phyloP scores from a whole-genome alignment of 1,140 invertebrate species.

The Drosophila tropicalis region DNA sequence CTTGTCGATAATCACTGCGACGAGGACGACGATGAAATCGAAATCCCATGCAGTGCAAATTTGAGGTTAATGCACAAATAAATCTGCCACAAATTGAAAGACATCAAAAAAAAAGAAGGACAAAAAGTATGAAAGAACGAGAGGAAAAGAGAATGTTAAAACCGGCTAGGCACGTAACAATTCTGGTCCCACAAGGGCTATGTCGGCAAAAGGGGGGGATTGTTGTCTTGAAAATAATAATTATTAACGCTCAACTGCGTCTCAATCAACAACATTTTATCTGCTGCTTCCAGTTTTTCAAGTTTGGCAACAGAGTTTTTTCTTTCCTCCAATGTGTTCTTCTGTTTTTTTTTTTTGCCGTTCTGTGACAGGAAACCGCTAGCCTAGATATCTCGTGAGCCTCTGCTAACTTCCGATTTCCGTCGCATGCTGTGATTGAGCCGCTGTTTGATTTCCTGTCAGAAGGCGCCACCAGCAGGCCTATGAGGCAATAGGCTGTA shows the following conservation, averaged over 20 bases:
- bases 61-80: slow-evolving; percentile 81
- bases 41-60: slow-evolving; percentile 72
- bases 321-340: neutral
- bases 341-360: slow-evolving; percentile 1
- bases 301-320: slow-evolving; percentile 41
- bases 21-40: slow-evolving; percentile 32
- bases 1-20: slow-evolving; percentile 63
- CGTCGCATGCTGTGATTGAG: slow-evolving; percentile 73
- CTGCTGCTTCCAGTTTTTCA: slow-evolving; percentile 59
- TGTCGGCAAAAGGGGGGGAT: neutral
- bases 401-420: slow-evolving; percentile 79
- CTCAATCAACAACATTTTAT: slow-evolving; percentile 81
- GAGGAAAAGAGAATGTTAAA: neutral
- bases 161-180: slow-evolving; percentile 8
- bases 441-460: slow-evolving; percentile 71
- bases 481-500: slow-evolving; percentile 17
- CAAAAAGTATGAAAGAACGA: slow-evolving; percentile 5
- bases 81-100: slow-evolving; percentile 78
- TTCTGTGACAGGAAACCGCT: slow-evolving; percentile 53
- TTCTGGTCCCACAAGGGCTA: neutral
- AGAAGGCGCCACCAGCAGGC: slow-evolving; percentile 52
- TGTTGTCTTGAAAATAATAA: slow-evolving; percentile 61
- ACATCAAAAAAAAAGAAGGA: slow-evolving; percentile 62
- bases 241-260: slow-evolving; percentile 79
- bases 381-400: slow-evolving; percentile 68